A percentile compares a stretch with the other conserved stretches of the same genome.
These are phyloP conservation scores for Apamea sordens DNA, from an alignment of 2,888 invertebrate species.

Conservation along the genomic window DNA sequence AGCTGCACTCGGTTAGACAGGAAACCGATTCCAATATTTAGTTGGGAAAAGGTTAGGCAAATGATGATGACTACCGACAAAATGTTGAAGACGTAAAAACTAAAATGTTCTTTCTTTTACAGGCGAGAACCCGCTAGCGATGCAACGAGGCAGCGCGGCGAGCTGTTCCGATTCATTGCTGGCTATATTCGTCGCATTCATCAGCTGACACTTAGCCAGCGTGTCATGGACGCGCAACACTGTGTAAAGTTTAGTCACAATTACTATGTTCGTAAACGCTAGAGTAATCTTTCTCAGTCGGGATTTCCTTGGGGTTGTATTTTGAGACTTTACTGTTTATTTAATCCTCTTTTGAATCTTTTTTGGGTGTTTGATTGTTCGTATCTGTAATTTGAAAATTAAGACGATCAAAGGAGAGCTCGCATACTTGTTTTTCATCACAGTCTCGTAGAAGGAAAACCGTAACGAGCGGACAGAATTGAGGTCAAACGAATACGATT, in stretches of 20 bases:
- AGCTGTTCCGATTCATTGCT: conserved; percentile 79
- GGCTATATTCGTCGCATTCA: conserved; percentile 71
- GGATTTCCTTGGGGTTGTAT: conserved; percentile 40
- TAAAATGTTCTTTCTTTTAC: conserved; percentile 68
- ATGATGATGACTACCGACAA: too few relatives aligned
- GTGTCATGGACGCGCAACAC: conserved; percentile 81
- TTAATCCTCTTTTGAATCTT: not conserved
- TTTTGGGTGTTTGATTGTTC: conserved; percentile 4
- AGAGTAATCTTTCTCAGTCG: conserved; percentile 66
- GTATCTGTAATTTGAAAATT: not conserved
- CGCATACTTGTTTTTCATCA: conserved; percentile 4
- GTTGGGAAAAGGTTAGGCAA: not conserved
- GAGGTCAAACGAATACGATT: conserved; percentile 49
- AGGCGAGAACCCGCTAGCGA: conserved; percentile 89
- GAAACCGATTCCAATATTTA: not conserved
- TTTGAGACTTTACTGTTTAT: conserved; percentile 3
- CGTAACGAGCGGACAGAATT: conserved; percentile 20
- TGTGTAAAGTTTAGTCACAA: conserved; percentile 67
- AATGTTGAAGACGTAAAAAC: not conserved
- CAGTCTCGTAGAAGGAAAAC: conserved; percentile 1
- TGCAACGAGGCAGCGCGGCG: conserved; percentile 86
- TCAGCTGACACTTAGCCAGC: conserved; percentile 87
- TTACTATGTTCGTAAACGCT: conserved; percentile 69
- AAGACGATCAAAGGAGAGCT: not conserved
- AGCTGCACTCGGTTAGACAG: not conserved